phyloP scores from a whole-genome alignment of 2,113 vertebrate genomes.

The Hystrix cristata region DNA sequence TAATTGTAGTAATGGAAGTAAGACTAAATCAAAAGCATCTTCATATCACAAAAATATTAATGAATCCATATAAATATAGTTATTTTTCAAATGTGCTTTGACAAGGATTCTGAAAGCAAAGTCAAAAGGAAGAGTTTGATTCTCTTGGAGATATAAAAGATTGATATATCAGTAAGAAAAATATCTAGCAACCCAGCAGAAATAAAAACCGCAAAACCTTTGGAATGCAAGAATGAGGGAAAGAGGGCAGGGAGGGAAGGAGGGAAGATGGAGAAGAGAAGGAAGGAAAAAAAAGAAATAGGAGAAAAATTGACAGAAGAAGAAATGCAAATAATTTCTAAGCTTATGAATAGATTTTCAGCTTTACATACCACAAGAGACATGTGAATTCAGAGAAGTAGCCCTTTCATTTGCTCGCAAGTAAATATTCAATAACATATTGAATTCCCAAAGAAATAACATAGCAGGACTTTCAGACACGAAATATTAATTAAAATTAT shows the following conservation, averaged over 20 bases:
- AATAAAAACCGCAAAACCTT: neutral
- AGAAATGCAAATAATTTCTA: neutral
- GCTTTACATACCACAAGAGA: neutral
- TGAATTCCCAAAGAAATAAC: neutral
- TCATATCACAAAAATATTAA: conserved; percentile 11
- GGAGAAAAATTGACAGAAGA: neutral
- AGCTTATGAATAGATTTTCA: conserved; percentile 3
- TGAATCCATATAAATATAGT: neutral
- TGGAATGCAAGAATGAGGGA: neutral
- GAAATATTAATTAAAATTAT: neutral
- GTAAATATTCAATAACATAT: neutral
- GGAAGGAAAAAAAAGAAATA: neutral
- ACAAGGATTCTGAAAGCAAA: neutral
- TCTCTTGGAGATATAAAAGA: neutral
- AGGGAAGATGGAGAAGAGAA: neutral
- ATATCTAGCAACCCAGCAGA: neutral
- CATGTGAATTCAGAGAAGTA: neutral
- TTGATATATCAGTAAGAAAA: neutral
- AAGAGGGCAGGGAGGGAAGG: neutral
- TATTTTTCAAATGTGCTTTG: neutral
- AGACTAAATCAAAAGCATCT: neutral
- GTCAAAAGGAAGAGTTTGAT: neutral
- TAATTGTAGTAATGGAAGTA: no score
- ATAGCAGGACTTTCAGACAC: neutral
- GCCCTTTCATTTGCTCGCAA: neutral